A percentile compares a stretch with the other conserved stretches of the same genome.
These are phyloP conservation scores for Ctenicera cuprea DNA, from an alignment of 2,888 invertebrate genomes.

Conservation along the genomic window DNA sequence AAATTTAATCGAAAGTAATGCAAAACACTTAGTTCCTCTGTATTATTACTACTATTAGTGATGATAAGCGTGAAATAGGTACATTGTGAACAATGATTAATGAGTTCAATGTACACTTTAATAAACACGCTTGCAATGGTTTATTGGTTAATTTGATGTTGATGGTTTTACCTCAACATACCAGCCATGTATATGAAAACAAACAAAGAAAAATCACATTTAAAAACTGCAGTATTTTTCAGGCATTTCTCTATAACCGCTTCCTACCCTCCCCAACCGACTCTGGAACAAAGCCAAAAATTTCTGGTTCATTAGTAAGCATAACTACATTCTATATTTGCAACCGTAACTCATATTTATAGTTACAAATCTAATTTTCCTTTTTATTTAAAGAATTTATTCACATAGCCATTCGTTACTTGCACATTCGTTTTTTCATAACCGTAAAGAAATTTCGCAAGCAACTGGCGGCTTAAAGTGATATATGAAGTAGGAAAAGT, in stretches of 20 bases:
- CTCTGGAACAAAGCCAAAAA: conserved; percentile 4
- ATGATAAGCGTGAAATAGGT: too few relatives aligned
- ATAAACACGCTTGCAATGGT: not conserved
- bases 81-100: not conserved
- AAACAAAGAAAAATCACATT: too few relatives aligned
- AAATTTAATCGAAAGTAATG: too few relatives aligned
- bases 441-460: not conserved
- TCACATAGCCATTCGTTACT: not conserved
- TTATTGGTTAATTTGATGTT: too few relatives aligned
- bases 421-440: not conserved
- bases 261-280: too few relatives aligned
- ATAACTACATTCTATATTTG: not conserved
- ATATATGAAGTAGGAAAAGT: conserved; percentile 19
- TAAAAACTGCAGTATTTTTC: too few relatives aligned
- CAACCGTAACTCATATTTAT: not conserved
- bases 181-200: too few relatives aligned
- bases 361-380: not conserved
- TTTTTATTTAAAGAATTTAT: not conserved
- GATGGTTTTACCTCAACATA: too few relatives aligned
- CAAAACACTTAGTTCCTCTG: too few relatives aligned
- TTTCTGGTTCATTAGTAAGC: not conserved
- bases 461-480: conserved; percentile 11
- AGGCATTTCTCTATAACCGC: too few relatives aligned
- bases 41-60: too few relatives aligned
- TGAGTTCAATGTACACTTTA: conserved; percentile 9